Evolutionary conservation across 2,797 vertebrate species (phyloP).

Genomic region (Rhinoraja longicauda): DNA sequence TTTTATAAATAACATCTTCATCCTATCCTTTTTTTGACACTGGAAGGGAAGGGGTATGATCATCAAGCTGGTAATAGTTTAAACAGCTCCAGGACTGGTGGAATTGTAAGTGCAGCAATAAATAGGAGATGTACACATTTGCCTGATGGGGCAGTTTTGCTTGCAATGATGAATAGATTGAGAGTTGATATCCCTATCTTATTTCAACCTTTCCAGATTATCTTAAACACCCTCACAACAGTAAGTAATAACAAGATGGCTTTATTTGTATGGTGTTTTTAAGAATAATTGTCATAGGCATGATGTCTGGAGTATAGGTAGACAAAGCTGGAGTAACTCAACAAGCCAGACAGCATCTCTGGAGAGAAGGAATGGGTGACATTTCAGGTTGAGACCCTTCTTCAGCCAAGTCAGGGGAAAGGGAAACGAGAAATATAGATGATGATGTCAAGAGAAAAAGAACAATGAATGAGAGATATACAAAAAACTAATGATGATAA

Average conservation of each 20-base stretch:
- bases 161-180: background rate
- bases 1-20: background rate
- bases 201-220: background rate
- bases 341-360: no score
- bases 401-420: no score
- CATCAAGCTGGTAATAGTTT: background rate
- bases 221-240: background rate
- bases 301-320: background rate
- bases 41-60: background rate
- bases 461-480: no score
- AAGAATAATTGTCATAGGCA: background rate
- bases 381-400: no score
- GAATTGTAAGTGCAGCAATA: background rate
- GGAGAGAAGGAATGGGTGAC: no score
- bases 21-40: background rate
- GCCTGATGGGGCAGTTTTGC: background rate
- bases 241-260: no score
- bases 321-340: no score
- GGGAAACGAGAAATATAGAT: no score
- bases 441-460: no score
- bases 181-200: background rate
- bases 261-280: background rate
- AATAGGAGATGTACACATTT: background rate
- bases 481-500: no score
- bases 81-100: no score